These are phyloP conservation scores for Menura novaehollandiae DNA, from an alignment of 2,113 vertebrate genomes.

Conservation along the genomic window DNA sequence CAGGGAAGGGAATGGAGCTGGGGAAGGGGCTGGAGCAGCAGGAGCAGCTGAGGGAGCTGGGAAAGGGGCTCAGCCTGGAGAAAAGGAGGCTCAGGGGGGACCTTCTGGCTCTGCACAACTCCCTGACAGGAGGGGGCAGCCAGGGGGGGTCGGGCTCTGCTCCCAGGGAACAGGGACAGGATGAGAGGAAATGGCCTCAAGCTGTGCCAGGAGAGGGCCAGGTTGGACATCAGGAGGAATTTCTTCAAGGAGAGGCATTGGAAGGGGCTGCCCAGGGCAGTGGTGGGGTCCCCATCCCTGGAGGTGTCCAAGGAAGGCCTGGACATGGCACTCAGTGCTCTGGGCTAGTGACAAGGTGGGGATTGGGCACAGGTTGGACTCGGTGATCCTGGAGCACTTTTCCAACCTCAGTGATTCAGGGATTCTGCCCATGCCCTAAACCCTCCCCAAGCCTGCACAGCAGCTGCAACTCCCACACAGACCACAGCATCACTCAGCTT, in stretches of 20 bases:
- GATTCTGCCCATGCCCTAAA: background rate
- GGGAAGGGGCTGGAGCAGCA: background rate
- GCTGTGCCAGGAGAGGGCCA: background rate
- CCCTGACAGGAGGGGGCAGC: background rate
- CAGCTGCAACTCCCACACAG: background rate
- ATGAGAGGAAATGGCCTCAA: background rate
- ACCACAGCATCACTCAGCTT: fast-evolving
- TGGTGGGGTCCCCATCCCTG: too few species aligned
- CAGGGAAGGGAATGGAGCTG: background rate
- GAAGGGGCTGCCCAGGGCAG: background rate
- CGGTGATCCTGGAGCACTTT: too few species aligned
- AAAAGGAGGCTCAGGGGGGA: background rate
- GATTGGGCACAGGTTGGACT: background rate
- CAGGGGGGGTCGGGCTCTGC: background rate
- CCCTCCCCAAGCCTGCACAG: background rate
- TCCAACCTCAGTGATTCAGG: background rate
- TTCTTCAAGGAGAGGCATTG: background rate
- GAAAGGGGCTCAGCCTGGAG: background rate
- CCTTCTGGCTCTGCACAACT: background rate
- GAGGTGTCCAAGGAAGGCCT: background rate
- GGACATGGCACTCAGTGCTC: fast-evolving
- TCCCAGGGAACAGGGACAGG: background rate
- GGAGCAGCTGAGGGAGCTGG: background rate
- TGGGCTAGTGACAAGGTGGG: background rate
- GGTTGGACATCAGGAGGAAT: fast-evolving